Evolutionary conservation across 2,888 invertebrate genomes (phyloP), one percentile per base, ranked within the genome.

Genomic region (Clunio marinus): DNA sequence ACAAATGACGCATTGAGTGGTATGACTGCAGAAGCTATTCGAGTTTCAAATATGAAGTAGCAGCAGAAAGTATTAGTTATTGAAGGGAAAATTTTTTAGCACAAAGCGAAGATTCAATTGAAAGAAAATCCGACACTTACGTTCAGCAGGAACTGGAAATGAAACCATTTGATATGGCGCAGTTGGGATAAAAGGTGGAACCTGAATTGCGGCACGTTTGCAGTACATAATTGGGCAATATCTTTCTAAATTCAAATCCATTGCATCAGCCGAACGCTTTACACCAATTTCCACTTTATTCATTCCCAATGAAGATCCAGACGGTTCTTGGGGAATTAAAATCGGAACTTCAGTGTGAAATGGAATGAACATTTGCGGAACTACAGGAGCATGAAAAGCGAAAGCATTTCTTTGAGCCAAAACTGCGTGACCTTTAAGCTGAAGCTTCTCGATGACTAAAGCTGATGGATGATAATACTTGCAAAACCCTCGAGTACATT

Each of bases 1-100:
- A 93, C 92, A 86, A 88, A 91, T 81, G 89, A 89, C 85, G 91
- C 92, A 84, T 93, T 93, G 83, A 87, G 85, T 80, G 91, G 89
- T 84, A 89, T 85, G 84, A 88, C 83, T 81, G 81, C 81, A 71
- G 72, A 71, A 71, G 70, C 68, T 79, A 22, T 32, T 32, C 35
- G 20, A 24, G 32, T 7, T 32, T 7, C 5, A 32, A 32, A 32
- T 32, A 32, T 32, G 4, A 10, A 32, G 32, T 10, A 10, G 27
- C n/a, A 57, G 10, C 41, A 41, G 15, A 15, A 51, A 51, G 22
- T 8, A 51, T 20, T 27, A 27, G 57, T 13, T 2, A 5, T 57
- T 57, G n/a, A 57, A 5, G 2, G 15, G 5, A 22, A 32, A 32
- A 32, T 5, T 8, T 32, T 13, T 8, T 5, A 32, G 35, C 35